phyloP scores from a whole-genome alignment of 2,888 invertebrate species.

The Bombyx huttoni region DNA sequence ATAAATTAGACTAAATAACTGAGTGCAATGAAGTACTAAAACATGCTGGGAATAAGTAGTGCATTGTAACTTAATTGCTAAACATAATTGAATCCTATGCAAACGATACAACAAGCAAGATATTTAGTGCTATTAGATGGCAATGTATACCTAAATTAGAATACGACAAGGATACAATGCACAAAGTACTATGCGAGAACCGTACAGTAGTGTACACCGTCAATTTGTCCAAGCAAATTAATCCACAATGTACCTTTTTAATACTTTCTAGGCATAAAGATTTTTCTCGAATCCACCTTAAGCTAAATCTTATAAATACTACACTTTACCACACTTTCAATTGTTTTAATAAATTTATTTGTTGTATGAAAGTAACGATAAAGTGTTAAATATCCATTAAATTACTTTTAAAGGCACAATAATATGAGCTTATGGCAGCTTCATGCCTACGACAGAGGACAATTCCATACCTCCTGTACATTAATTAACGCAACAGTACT shows the following conservation, averaged over 20 bases:
- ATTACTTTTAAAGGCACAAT: constrained; percentile 49
- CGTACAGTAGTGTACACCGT: constrained; percentile 67
- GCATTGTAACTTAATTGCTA: constrained; percentile 9
- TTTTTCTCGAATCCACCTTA: constrained; percentile 50
- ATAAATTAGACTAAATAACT: constrained; percentile 24
- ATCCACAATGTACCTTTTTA: constrained; percentile 58
- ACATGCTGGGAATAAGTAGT: constrained; percentile 7
- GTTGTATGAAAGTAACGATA: constrained; percentile 11
- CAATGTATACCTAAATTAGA: constrained; percentile 17
- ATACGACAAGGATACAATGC: constrained; percentile 57
- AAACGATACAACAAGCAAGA: constrained; percentile 5
- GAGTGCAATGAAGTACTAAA: constrained; percentile 21
- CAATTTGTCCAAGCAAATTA: constrained; percentile 52
- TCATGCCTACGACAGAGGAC: constrained; percentile 41
- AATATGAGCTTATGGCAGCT: constrained; percentile 55
- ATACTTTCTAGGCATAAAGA: constrained; percentile 55
- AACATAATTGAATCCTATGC: constrained; percentile 3
- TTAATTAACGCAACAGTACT: constrained; percentile 25
- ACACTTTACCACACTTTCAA: constrained; percentile 17
- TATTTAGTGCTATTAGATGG: constrained; percentile 9
- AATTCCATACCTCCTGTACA: constrained; percentile 28
- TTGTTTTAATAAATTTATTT: neutral
- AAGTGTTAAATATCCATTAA: constrained; percentile 22
- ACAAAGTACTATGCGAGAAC: constrained; percentile 62
- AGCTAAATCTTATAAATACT: constrained; percentile 41